phyloP scores from a whole-genome alignment of 2,888 invertebrate species.

The Dasysyrphus tricinctus region DNA sequence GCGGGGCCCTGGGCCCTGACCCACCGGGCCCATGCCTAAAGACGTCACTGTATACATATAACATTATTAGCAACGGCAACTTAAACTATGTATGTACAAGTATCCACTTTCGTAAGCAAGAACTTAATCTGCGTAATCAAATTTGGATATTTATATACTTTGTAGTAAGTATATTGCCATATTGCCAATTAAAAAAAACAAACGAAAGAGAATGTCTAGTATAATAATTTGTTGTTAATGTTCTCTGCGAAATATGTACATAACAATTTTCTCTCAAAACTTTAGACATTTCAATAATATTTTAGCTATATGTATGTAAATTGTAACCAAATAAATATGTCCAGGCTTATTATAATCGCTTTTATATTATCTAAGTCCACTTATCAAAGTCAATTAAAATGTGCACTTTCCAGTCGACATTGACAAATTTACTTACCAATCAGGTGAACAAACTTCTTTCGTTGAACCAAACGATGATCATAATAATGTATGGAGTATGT shows the following conservation, averaged over 20 bases:
- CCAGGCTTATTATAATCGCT: not conserved
- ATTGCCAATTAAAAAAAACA: constrained; percentile 6
- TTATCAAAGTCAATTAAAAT: constrained; percentile 68
- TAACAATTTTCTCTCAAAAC: not conserved
- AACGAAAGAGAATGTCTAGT: not conserved
- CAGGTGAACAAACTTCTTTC: constrained; percentile 5
- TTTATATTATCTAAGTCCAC: constrained; percentile 11
- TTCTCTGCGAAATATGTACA: not conserved
- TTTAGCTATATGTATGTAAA: constrained; percentile 1
- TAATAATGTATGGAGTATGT: not conserved
- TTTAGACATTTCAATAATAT: not conserved
- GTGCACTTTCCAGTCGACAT: constrained; percentile 40
- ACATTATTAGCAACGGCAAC: too few species aligned
- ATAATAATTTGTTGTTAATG: not conserved
- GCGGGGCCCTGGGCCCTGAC: too few species aligned
- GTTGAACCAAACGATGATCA: constrained; percentile 8
- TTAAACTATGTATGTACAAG: too few species aligned
- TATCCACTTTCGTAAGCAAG: too few species aligned
- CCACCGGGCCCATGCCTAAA: too few species aligned
- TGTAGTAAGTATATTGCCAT: not conserved
- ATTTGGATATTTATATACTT: too few species aligned
- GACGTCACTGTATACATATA: too few species aligned
- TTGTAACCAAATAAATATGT: constrained; percentile 43
- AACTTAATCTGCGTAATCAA: too few species aligned
- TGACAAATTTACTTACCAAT: constrained; percentile 60